Conservation (phyloP, 1,140 invertebrate genomes). For the Anastrepha obliqua region DNA sequence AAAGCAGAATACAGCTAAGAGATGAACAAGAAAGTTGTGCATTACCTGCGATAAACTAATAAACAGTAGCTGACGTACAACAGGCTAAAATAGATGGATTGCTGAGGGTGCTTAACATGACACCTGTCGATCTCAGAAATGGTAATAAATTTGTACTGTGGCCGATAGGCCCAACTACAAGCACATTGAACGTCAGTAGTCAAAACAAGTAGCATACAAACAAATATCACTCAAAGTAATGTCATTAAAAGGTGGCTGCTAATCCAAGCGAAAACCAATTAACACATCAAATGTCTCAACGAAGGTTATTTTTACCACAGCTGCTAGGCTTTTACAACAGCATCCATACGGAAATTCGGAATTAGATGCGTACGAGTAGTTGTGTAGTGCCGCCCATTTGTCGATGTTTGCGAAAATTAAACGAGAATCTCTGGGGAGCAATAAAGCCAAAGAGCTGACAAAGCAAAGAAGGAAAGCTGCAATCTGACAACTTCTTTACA, state of each 20-base stretch:
- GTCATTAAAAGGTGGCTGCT: neutral
- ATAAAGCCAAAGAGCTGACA: neutral
- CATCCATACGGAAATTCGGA: neutral
- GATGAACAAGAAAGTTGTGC: too few species aligned
- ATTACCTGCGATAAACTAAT: too few species aligned
- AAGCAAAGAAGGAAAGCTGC: neutral
- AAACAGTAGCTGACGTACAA: too few species aligned
- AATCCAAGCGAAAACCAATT: conserved; percentile 33
- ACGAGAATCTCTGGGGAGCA: neutral
- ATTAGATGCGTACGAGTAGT: neutral
- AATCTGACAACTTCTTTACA: too few species aligned
- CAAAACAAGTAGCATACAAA: neutral
- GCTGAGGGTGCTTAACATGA: too few species aligned
- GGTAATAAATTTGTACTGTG: too few species aligned
- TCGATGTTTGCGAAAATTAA: neutral
- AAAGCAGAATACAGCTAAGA: too few species aligned
- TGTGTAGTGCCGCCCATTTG: neutral
- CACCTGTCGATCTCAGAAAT: too few species aligned
- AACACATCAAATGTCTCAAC: conserved; percentile 17
- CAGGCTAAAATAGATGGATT: too few species aligned
- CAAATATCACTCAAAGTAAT: conserved; percentile 1
- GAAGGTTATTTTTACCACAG: neutral
- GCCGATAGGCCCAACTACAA: too few species aligned
- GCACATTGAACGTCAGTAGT: too few species aligned
- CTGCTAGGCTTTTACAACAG: neutral